Base-by-base conservation (phyloP, 2,888 invertebrate genomes). In the Xestia sexstrigata region DNA sequence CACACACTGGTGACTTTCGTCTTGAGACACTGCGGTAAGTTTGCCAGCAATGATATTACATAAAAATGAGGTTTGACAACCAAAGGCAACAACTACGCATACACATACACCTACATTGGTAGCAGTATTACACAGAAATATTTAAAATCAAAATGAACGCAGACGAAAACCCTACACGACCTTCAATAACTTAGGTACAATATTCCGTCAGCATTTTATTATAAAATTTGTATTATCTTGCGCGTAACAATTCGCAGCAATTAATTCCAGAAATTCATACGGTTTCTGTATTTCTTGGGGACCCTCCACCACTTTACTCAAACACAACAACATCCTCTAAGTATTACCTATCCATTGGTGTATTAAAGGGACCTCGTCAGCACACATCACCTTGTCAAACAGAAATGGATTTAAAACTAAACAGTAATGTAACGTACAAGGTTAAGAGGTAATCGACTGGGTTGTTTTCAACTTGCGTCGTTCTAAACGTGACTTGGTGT, bases 401-500 rank as follows among this genome's bases (percentile, higher is more conserved):
- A 45, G 84, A 39, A 79, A 70, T 83, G 79, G 35, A 83, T 67
- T 0, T 7, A 35, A 3, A 15, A 84, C 30, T 2, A 49, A 17
- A 8, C 55, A n/a, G 45, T 23, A 55, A 1, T 15, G 45, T 45
- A 9, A n/a, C 20, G 13, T n/a, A 42, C 13, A 49, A 23, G 15
- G 17, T 11, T 15, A 11, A 47, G 0, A 17, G 35, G 60, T 55
- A 62, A 74, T 83, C 30, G 49, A 77, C 65, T 63, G 49, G 60
- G 70, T 83, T 65, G 55, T 60, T 11, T 49, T 17, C 42, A 62
- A 60, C 63, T 78, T 62, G 60, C 20, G 73, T 35, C 60, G 58
- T 71, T 78, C 45, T n/a, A 69, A 83, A 86, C 87, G 83, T 83
- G 87, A 84, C 83, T 78, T 62, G 80, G 49, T 35, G 7, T 6